phyloP scores from a whole-genome alignment of 1,140 invertebrate genomes.

The Drosophila kikkawai region DNA sequence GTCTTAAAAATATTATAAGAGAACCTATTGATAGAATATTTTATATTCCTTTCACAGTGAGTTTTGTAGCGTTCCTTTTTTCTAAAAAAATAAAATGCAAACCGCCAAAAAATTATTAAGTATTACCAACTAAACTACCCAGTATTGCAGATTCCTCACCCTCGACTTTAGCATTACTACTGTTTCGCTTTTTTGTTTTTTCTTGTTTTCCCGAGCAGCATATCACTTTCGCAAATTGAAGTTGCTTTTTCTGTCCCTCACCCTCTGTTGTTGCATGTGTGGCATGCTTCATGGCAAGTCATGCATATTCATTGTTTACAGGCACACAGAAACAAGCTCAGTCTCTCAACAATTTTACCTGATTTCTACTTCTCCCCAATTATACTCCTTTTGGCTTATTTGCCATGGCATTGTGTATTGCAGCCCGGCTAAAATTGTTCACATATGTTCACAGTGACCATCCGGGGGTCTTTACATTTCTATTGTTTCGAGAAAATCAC shows the following conservation, averaged over 20 bases:
- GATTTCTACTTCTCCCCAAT: constrained; percentile 54
- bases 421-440: constrained; percentile 17
- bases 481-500: constrained; percentile 10
- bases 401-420: constrained; percentile 1
- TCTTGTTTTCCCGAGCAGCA: constrained; percentile 31
- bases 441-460: constrained; percentile 29
- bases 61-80: neutral
- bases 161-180: neutral
- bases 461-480: constrained; percentile 18
- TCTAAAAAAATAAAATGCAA: neutral
- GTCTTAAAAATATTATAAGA: neutral
- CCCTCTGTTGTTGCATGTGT: constrained; percentile 52
- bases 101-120: neutral
- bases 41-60: neutral
- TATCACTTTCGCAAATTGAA: constrained; percentile 78
- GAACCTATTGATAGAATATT: neutral
- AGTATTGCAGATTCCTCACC: neutral
- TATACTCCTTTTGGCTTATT: constrained; percentile 18
- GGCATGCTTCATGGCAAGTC: constrained; percentile 67
- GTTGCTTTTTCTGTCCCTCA: constrained; percentile 45
- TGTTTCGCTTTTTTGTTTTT: constrained; percentile 22
- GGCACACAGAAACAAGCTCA: constrained; percentile 41
- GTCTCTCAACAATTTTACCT: constrained; percentile 54
- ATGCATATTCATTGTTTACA: constrained; percentile 79
- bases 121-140: neutral